These are phyloP conservation scores for Nebria ingens DNA, from an alignment of 1,140 invertebrate species.

Conservation along the genomic window DNA sequence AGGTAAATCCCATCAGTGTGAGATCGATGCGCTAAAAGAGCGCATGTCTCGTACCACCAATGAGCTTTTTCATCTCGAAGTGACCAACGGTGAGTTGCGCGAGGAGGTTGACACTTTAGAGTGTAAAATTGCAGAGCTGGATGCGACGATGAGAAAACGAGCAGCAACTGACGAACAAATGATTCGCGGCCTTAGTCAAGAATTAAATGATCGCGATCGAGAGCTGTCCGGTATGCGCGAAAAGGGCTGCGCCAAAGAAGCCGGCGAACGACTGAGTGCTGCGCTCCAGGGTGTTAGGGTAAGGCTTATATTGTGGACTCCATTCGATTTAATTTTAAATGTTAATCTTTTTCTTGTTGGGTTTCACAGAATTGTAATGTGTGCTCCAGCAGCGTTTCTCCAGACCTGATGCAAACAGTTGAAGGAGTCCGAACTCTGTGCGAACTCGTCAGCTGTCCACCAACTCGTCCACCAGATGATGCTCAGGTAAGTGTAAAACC, in stretches of 20 bases:
- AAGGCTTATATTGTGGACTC: no score
- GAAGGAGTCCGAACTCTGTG: background rate
- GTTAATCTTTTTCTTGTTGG: background rate
- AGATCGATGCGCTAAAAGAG: constrained; percentile 37
- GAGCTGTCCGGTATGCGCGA: background rate
- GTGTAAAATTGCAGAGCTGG: constrained; percentile 24
- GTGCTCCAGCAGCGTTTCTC: background rate
- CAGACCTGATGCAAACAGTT: background rate
- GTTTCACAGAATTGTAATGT: background rate
- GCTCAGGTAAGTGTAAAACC: background rate
- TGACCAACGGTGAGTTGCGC: constrained; percentile 45
- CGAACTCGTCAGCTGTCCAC: background rate
- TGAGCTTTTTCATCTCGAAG: constrained; percentile 43
- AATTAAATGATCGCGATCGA: background rate
- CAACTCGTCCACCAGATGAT: background rate
- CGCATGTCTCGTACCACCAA: constrained; percentile 40
- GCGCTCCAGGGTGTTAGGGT: background rate
- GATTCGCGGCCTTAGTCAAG: background rate
- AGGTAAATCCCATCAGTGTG: constrained; percentile 35
- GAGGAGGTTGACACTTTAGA: constrained; percentile 41
- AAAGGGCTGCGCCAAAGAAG: background rate
- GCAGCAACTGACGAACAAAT: background rate
- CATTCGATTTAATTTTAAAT: no score
- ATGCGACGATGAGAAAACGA: constrained; percentile 9
- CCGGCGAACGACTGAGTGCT: background rate